Conservation (phyloP, 2,797 vertebrate genomes). For the Catharus ustulatus region DNA sequence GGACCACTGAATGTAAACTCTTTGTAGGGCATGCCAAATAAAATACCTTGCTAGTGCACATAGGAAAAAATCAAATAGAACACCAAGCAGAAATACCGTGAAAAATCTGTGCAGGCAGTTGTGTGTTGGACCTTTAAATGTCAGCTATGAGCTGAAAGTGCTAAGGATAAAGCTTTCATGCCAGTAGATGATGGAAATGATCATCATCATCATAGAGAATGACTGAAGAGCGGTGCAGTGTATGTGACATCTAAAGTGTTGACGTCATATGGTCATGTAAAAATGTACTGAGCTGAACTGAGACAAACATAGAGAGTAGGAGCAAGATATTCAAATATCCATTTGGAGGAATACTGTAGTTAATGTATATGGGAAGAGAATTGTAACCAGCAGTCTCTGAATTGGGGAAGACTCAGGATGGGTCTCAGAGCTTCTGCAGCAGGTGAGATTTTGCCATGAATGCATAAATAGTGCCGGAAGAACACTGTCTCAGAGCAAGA, state of each 20-base stretch:
- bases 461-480: background rate
- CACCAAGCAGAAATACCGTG: background rate
- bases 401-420: background rate
- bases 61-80: background rate
- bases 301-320: background rate
- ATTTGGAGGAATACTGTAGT: background rate
- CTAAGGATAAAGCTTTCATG: background rate
- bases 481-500: background rate
- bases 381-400: background rate
- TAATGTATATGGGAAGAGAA: background rate
- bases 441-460: background rate
- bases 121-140: rapidly evolving
- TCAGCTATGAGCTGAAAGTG: background rate
- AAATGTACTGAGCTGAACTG: background rate
- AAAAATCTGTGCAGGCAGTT: background rate
- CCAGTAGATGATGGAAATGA: background rate
- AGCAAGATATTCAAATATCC: background rate
- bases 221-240: background rate
- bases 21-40: background rate
- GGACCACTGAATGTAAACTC: background rate
- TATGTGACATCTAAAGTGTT: background rate
- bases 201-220: background rate
- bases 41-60: background rate
- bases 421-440: background rate
- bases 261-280: background rate